Conservation (phyloP, 2,797 vertebrate genomes). For the Mallotus villosus region DNA sequence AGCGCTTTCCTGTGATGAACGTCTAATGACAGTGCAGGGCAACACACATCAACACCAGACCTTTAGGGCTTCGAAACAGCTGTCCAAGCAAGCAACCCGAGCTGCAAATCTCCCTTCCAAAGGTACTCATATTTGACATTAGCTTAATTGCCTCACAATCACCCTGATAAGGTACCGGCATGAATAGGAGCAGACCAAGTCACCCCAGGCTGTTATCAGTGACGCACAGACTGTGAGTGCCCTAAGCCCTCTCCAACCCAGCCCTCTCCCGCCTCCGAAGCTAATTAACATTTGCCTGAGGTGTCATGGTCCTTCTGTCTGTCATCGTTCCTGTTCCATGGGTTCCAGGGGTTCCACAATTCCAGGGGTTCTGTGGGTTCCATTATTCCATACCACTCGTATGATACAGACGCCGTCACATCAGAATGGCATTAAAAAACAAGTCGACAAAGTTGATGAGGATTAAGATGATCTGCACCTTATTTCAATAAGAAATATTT, state of each 20-base stretch:
- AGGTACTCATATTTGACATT: too few relatives aligned
- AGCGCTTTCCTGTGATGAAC: neutral
- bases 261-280: neutral
- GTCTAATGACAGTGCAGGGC: neutral
- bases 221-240: constrained; percentile 30
- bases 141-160: too few relatives aligned
- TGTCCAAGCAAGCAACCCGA: neutral
- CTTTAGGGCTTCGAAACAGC: neutral
- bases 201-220: constrained; percentile 41
- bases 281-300: neutral
- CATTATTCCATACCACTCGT: too few relatives aligned
- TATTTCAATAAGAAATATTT: too few relatives aligned
- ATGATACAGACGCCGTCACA: too few relatives aligned
- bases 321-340: neutral
- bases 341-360: too few relatives aligned
- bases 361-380: too few relatives aligned
- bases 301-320: neutral
- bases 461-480: too few relatives aligned
- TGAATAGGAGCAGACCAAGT: constrained; percentile 26
- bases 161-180: too few relatives aligned
- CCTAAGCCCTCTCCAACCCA: constrained; percentile 3
- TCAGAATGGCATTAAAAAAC: too few relatives aligned
- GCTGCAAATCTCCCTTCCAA: neutral
- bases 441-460: too few relatives aligned
- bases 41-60: neutral